Percentiles rank a stretch among this genome's conserved stretches.
Conservation (phyloP, 2,888 invertebrate genomes). For the Cyclophora albipunctata region DNA sequence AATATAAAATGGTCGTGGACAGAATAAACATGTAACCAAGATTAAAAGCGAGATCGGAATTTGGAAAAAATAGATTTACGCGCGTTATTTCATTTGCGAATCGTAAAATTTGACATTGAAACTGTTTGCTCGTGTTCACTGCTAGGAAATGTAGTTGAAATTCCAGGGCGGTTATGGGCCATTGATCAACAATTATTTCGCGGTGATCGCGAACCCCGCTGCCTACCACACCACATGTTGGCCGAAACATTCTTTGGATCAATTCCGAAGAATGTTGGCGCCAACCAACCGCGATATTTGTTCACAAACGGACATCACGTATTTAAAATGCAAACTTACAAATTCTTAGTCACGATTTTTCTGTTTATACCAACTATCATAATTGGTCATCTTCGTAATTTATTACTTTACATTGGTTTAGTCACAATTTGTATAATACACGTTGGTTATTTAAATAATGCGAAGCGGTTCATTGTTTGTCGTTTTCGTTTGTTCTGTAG, state of each 20-base stretch:
- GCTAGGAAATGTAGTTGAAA: slow-evolving; percentile 52
- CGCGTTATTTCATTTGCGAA: slow-evolving; percentile 47
- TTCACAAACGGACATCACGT: slow-evolving; percentile 48
- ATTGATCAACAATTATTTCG: slow-evolving; percentile 43
- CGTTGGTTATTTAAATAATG: slow-evolving; percentile 19
- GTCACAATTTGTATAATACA: slow-evolving; percentile 10
- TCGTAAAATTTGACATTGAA: slow-evolving; percentile 68
- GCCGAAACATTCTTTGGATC: slow-evolving; percentile 24
- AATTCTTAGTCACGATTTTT: slow-evolving; percentile 48
- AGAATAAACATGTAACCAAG: slow-evolving; percentile 10
- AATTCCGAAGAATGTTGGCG: slow-evolving; percentile 49
- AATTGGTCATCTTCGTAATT: slow-evolving; percentile 33
- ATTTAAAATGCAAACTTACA: slow-evolving; percentile 41
- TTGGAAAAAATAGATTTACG: slow-evolving; percentile 25
- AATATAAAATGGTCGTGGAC: too few species aligned
- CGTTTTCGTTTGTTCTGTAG: slow-evolving; percentile 17
- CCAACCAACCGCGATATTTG: slow-evolving; percentile 39
- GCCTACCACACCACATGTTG: slow-evolving; percentile 6
- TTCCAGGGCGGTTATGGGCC: slow-evolving; percentile 42
- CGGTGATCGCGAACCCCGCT: slow-evolving; percentile 23
- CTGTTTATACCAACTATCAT: slow-evolving; percentile 30
- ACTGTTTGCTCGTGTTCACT: slow-evolving; percentile 59
- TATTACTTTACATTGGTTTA: slow-evolving; percentile 3
- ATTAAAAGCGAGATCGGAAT: slow-evolving; percentile 31
- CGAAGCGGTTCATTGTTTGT: slow-evolving; percentile 19